Percentiles rank a stretch among this genome's conserved stretches.
phyloP scores from a whole-genome alignment of 1,140 invertebrate genomes.

The Caenorhabditis tropicalis region DNA sequence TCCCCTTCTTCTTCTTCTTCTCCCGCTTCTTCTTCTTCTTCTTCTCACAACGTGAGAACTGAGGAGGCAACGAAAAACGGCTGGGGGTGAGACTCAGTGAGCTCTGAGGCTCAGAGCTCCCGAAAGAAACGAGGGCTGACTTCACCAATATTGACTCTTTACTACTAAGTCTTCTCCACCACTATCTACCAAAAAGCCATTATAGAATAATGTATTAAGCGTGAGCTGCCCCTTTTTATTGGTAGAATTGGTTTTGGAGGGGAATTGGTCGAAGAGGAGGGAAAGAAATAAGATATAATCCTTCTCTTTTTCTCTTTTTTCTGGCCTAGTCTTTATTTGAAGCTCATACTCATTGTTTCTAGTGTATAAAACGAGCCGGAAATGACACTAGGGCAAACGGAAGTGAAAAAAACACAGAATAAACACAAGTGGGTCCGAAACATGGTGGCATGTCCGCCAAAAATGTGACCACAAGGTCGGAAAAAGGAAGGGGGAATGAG shows the following conservation, averaged over 20 bases:
- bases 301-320: not conserved
- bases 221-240: not conserved
- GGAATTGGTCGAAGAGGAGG: not conserved
- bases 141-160: slow-evolving; percentile 42
- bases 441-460: not conserved
- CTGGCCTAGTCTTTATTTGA: not conserved
- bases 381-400: not conserved
- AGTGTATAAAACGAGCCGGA: not conserved
- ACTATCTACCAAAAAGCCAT: slow-evolving; percentile 38
- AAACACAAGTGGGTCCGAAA: not conserved
- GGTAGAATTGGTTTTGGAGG: not conserved
- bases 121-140: not conserved
- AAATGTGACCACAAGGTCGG: not conserved
- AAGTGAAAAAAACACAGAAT: not conserved
- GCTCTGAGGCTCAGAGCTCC: slow-evolving; percentile 32
- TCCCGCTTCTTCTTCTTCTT: not conserved
- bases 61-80: slow-evolving; percentile 31
- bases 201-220: slow-evolving; percentile 36
- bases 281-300: slow-evolving; percentile 5
- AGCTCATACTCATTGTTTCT: slow-evolving; percentile 15
- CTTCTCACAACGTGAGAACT: slow-evolving; percentile 32
- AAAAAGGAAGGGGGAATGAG: not conserved
- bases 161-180: slow-evolving; percentile 1
- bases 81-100: slow-evolving; percentile 3
- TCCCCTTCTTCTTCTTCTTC: not conserved